Percentiles rank a stretch among this genome's conserved stretches.
Conservation (phyloP, 2,888 invertebrate species). For the Crioceris asparagi region DNA sequence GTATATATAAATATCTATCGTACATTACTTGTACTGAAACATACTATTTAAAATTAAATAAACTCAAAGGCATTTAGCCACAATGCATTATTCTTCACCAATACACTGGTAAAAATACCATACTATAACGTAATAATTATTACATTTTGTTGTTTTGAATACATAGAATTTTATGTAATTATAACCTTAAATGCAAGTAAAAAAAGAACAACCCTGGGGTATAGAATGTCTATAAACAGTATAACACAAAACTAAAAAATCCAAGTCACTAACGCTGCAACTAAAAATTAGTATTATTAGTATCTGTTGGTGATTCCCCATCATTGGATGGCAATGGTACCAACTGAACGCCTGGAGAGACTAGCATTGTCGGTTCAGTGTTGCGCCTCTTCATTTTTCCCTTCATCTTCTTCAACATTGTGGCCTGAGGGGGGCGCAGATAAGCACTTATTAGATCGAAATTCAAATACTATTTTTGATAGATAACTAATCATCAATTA, state of each 20-base stretch:
- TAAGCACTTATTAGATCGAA: slow-evolving; percentile 5
- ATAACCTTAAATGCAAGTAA: no score
- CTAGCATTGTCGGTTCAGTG: slow-evolving; percentile 72
- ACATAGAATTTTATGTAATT: no score
- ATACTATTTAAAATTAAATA: slow-evolving; percentile 27
- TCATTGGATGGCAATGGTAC: slow-evolving; percentile 40
- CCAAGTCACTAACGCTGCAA: slow-evolving; percentile 16
- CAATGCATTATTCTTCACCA: slow-evolving; percentile 22
- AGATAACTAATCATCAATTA: no score
- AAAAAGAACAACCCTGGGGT: no score
- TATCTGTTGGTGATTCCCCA: slow-evolving; percentile 39
- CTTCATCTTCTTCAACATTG: slow-evolving; percentile 98
- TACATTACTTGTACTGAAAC: slow-evolving; percentile 27
- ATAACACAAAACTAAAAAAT: slow-evolving; percentile 22
- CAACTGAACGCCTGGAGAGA: slow-evolving; percentile 41
- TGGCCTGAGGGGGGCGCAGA: slow-evolving; percentile 65
- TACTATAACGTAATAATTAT: slow-evolving; percentile 48
- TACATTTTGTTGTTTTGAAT: slow-evolving; percentile 44
- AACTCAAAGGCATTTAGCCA: slow-evolving; percentile 23
- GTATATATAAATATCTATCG: no score
- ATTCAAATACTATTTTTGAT: no score
- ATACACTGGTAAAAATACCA: slow-evolving; percentile 45
- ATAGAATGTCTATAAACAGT: no score
- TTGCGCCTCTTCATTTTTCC: slow-evolving; percentile 94
- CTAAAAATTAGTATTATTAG: slow-evolving; percentile 30